Conservation (phyloP, 2,888 invertebrate species). For the Pyrgus malvae region DNA sequence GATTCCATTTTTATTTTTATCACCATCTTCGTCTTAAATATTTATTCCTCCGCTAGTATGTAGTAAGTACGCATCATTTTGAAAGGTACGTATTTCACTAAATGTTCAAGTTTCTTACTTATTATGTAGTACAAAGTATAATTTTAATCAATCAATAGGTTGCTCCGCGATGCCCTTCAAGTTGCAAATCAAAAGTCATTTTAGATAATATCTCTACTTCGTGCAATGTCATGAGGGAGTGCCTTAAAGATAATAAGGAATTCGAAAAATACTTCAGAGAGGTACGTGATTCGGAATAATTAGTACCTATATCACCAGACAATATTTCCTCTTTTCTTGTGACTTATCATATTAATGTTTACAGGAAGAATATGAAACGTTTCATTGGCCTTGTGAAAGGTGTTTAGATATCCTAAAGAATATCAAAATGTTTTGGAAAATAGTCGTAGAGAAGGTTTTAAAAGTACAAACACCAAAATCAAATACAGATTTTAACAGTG, state of each 20-base stretch:
- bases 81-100: too few relatives aligned
- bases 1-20: too few relatives aligned
- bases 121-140: too few relatives aligned
- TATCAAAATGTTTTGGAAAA: slow-evolving; percentile 72
- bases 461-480: slow-evolving; percentile 48
- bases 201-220: slow-evolving; percentile 64
- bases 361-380: slow-evolving; percentile 70
- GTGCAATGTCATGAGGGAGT: slow-evolving; percentile 60
- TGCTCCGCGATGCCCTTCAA: slow-evolving; percentile 59
- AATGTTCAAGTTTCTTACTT: too few relatives aligned
- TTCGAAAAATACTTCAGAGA: slow-evolving; percentile 65
- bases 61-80: too few relatives aligned
- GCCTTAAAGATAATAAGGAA: slow-evolving; percentile 51
- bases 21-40: too few relatives aligned
- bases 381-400: slow-evolving; percentile 70
- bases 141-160: slow-evolving; percentile 1
- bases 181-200: slow-evolving; percentile 65
- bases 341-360: background rate
- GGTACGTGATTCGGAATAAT: too few relatives aligned
- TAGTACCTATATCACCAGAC: too few relatives aligned
- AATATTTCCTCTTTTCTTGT: background rate
- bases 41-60: too few relatives aligned
- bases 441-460: slow-evolving; percentile 64
- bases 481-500: slow-evolving; percentile 35
- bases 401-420: slow-evolving; percentile 68